Evolutionary conservation across 1,140 invertebrate species (phyloP), one percentile per base, ranked within the genome.

Genomic region (Microplitis mediator): DNA sequence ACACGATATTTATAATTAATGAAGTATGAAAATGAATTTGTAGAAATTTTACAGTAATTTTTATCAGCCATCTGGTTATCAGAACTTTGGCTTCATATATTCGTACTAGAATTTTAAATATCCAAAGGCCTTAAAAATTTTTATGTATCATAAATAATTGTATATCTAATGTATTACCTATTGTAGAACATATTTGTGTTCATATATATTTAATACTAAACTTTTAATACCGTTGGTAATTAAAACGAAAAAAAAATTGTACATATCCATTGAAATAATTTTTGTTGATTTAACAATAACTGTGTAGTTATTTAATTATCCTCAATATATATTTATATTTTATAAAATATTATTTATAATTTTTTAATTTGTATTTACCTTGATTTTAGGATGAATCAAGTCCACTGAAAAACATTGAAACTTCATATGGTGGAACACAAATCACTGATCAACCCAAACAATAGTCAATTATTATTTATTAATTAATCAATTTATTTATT

Each of bases 301-400:
- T 45, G 39, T 45, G 39, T 45, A 45, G 39, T 45, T 45, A 45
- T 45, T 45, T 6, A 45, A 45, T 9, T 9, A 45, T 45, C 39
- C 39, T 45, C 11, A 45, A 3, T 45, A 45, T 45, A 45, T 45
- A 45, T 9, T 45, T 45, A 45, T 45, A 45, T 45, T 14, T 14
- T 54, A 54, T 54, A 13, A n/a, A 54, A 54, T 54, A 54, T 54
- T 54, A 54, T n/a, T n/a, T 16, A 50, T 14, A n/a, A 36, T 4
- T 64, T 36, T 39, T 8, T 39, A 45, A 64, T 45, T 11, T 8
- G 31, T 8, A 13, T 65, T 51, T n/a, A 50, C 14, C 14, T 60
- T 65, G 63, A 52, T 67, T 67, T 67, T 67, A 67, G 65, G 65
- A 34, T 67, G 65, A 67, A 67, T 32, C 31, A 67, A 23, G 50